Conservation (phyloP, 2,888 invertebrate species). For the Cheilosia pagana region DNA sequence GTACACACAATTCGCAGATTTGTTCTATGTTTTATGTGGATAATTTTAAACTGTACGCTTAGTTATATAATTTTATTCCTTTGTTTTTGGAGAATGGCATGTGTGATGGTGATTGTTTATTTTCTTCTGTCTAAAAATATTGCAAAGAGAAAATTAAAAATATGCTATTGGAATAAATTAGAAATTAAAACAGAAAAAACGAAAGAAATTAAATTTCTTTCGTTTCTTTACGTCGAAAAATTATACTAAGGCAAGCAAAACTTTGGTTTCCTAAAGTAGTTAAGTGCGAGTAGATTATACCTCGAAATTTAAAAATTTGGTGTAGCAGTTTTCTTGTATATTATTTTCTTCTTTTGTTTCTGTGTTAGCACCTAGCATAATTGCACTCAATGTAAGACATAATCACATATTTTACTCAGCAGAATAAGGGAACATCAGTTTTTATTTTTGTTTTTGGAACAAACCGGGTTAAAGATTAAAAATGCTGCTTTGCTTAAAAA, state of each 20-base stretch:
- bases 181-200: neutral
- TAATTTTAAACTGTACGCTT: constrained; percentile 64
- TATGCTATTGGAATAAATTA: constrained; percentile 45
- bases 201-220: constrained; percentile 57
- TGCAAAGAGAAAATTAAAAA: constrained; percentile 19
- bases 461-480: constrained; percentile 7
- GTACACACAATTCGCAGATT: constrained; percentile 45
- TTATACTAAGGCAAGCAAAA: neutral
- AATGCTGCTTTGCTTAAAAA: constrained; percentile 24
- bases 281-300: too few species aligned
- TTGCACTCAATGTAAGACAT: constrained; percentile 21
- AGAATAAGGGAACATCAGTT: neutral
- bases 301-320: too few species aligned
- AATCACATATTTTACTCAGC: neutral
- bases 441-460: neutral
- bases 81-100: constrained; percentile 63
- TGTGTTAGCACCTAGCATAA: constrained; percentile 10
- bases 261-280: too few species aligned
- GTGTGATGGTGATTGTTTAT: constrained; percentile 65
- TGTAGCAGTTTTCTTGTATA: neutral
- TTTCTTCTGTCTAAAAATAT: constrained; percentile 43
- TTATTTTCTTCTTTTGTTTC: neutral
- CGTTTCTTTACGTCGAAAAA: neutral
- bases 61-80: constrained; percentile 55
- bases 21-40: constrained; percentile 57